A percentile compares a stretch with the other conserved stretches of the same genome.
Conservation (phyloP, 1,140 invertebrate species). For the Rhagoletis pomonella region DNA sequence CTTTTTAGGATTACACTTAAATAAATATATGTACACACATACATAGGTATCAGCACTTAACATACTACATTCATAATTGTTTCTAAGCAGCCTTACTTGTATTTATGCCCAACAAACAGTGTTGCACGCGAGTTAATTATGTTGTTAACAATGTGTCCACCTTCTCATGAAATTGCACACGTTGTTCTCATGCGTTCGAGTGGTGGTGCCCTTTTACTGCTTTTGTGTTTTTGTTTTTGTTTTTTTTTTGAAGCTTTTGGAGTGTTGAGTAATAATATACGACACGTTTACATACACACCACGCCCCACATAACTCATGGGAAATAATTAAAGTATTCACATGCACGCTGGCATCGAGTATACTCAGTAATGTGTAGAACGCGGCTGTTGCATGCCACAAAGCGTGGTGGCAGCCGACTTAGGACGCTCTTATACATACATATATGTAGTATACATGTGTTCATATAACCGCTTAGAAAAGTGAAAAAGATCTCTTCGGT, state of each 20-base stretch:
- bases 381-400: slow-evolving; percentile 19
- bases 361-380: background rate
- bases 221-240: background rate
- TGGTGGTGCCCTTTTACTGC: background rate
- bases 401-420: slow-evolving; percentile 16
- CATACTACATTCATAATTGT: background rate
- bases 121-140: slow-evolving; percentile 32
- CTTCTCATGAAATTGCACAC: slow-evolving; percentile 20
- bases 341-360: background rate
- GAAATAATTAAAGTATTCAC: slow-evolving; percentile 49
- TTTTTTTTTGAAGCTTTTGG: background rate
- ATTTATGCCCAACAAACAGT: background rate
- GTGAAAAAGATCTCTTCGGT: background rate
- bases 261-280: slow-evolving; percentile 9
- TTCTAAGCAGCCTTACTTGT: background rate
- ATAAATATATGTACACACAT: background rate
- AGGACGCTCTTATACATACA: background rate
- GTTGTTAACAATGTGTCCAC: slow-evolving; percentile 51
- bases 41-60: background rate
- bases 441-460: background rate
- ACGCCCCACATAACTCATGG: slow-evolving; percentile 48
- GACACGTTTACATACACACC: slow-evolving; percentile 44
- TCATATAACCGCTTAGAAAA: background rate
- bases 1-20: background rate
- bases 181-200: background rate